phyloP scores from a whole-genome alignment of 2,888 invertebrate species.

The Drosophila prolongata region DNA sequence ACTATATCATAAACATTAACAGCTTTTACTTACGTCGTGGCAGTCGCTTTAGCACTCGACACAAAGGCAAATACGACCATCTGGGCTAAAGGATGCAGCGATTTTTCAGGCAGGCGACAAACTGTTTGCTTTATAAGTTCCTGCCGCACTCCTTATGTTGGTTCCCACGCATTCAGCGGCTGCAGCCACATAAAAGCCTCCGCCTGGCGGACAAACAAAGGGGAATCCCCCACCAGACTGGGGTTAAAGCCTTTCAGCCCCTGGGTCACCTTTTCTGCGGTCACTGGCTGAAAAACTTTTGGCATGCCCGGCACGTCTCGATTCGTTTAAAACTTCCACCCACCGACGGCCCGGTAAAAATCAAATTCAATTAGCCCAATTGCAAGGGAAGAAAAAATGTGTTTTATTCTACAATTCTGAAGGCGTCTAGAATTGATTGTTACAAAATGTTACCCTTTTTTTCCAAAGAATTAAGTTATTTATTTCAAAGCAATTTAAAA shows the following conservation, averaged over 20 bases:
- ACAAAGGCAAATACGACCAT: constrained; percentile 52
- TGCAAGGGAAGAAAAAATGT: constrained; percentile 2
- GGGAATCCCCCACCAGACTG: not conserved
- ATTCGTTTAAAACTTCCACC: constrained; percentile 68
- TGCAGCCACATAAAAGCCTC: constrained; percentile 54
- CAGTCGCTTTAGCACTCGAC: constrained; percentile 63
- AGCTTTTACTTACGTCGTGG: constrained; percentile 70
- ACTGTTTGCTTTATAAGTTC: constrained; percentile 59
- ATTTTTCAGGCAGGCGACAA: constrained; percentile 64
- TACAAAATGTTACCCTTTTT: no score
- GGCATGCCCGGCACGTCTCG: constrained; percentile 62
- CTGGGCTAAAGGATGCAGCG: constrained; percentile 29
- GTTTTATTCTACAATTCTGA: no score
- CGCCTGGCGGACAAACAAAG: constrained; percentile 9
- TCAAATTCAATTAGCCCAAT: constrained; percentile 68
- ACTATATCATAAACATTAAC: constrained; percentile 75
- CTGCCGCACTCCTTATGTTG: constrained; percentile 62
- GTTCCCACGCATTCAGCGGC: constrained; percentile 37
- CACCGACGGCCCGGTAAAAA: constrained; percentile 49
- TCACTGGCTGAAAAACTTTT: constrained; percentile 22
- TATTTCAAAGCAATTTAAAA: no score
- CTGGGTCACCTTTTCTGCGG: constrained; percentile 41
- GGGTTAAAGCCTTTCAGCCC: constrained; percentile 21
- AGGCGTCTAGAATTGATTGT: not conserved
- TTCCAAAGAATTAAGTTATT: no score